Base-by-base conservation (phyloP, 2,113 vertebrate genomes). In the Paradoxurus hermaphroditus region DNA sequence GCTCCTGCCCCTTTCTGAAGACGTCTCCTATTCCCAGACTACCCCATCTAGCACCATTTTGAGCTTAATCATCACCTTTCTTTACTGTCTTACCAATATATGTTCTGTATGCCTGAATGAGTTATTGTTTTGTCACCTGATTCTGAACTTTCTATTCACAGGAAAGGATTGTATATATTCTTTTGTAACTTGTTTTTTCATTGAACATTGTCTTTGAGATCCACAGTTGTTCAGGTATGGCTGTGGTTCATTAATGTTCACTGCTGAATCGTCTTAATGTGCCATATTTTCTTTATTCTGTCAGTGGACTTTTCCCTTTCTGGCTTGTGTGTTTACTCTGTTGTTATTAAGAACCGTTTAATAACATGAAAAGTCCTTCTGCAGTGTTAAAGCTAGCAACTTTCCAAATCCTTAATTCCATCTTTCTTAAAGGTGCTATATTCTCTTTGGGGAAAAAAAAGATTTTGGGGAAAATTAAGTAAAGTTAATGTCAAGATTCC, bases 381-480 rank as follows among this genome's bases (percentile, higher is more conserved):
- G 15, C 39, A 85, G 0, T 83, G 68, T 90, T 90, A 49, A 90
- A 87, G 63, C 79, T 91, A 95, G 27, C 73, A 85, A 53, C 86
- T 96, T 95, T 31, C 73, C 34, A 85, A 14, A 49, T 81, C n/a
- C 36, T 91, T 81, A 39, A 77, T 81, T 81, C 49, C 70, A 1
- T 90, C 73, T 96, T 93, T 77, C 14, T 88, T 95, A 88, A 70
- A 78, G 51, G 41, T 46, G 18, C 93, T 88, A 12, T 21, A 34
- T 6, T 75, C 16, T 81, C 36, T 89, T 67, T 51, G 21, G 25
- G 19, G n/a, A 27, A 86, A 59, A 34, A 75, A 27, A 82, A 12
- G 93, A 68, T 85, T 88, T 92, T 36, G n/a, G 81, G 77, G n/a
- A 81, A 77, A 94, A 53, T 78, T 81, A 82, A 95, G 65, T 77